phyloP scores from a whole-genome alignment of 2,888 invertebrate species.

The Dorcus parallelipipedus region DNA sequence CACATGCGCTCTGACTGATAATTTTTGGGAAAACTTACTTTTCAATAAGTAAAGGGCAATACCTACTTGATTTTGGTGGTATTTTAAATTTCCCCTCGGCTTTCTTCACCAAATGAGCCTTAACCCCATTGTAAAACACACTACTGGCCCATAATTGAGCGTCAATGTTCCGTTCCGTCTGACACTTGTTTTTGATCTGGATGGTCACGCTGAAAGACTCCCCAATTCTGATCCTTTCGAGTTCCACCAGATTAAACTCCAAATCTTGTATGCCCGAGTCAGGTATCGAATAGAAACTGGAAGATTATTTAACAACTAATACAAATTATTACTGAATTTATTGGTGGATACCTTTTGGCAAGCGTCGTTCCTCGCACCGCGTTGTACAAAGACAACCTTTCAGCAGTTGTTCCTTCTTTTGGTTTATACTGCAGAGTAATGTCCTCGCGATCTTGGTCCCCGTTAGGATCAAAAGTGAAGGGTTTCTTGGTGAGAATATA shows the following conservation, averaged over 20 bases:
- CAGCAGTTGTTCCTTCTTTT: constrained; percentile 68
- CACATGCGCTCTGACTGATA: neutral
- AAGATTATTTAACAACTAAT: constrained; percentile 19
- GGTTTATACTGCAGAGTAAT: constrained; percentile 69
- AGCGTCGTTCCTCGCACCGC: constrained; percentile 67
- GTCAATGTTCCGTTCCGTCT: constrained; percentile 61
- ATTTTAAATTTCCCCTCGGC: constrained; percentile 64
- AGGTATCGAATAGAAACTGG: constrained; percentile 60
- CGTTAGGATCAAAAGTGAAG: constrained; percentile 66
- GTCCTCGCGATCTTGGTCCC: constrained; percentile 69
- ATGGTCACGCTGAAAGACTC: constrained; percentile 65
- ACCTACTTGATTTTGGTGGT: constrained; percentile 61
- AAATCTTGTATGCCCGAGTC: constrained; percentile 59
- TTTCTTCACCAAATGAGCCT: constrained; percentile 66
- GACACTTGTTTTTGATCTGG: constrained; percentile 61
- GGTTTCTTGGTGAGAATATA: constrained; percentile 73
- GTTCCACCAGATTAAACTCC: constrained; percentile 63
- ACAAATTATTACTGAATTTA: neutral
- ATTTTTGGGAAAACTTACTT: neutral
- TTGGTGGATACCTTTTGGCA: constrained; percentile 56
- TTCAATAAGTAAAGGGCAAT: too few relatives aligned
- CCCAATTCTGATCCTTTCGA: constrained; percentile 69
- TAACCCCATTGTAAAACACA: constrained; percentile 75
- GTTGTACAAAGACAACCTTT: constrained; percentile 70
- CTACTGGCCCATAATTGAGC: constrained; percentile 65